Evolutionary conservation across 2,888 invertebrate genomes (phyloP), one percentile per base, ranked within the genome.

Genomic region (Lasioglossum pauxillum): DNA sequence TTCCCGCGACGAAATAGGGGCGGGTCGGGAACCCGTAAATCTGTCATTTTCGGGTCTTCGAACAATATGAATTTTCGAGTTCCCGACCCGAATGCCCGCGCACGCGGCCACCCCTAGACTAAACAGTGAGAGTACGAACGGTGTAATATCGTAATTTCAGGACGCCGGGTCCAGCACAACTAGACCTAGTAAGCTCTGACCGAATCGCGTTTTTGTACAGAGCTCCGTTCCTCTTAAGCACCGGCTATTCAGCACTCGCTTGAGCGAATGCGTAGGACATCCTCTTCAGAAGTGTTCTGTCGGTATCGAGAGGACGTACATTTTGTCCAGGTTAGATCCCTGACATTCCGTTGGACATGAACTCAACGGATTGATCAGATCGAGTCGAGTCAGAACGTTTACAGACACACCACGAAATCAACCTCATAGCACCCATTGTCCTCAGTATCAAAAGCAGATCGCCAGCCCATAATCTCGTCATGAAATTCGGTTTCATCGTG

Each of bases 211-310:
- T 72, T 27, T 81, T 41, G 72, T 53, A 57, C 60, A 19, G 72
- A 71, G 23, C 35, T 69, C 44, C 73, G 5, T 75, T 80, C 46
- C 44, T 27, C 53, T 19, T 27, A 16, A 27, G 38, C 35, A 23
- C 31, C n/a, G 41, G 57, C 23, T n/a, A 12, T 60, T 27, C 19
- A 83, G 67, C 14, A 60, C 12, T 41, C 46, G 83, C 83, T 78
- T 78, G 35, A 7, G 23, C 31, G 49, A 53, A 64, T 44, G 60
- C 27, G 10, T 44, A 38, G 53, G 84, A 77, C 87, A 87, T 87
- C 87, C 87, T 87, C 87, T 83, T 87, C 86, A 82, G 86, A 87
- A 86, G 76, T 19, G 41, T 69, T 35, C 67, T n/a, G 41, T n/a
- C 41, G 41, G 12, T 38, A 12, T n/a, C 69, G 69, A 35, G 69